These are phyloP conservation scores for Montifringilla adamsi DNA, from an alignment of 2,113 vertebrate genomes.

Conservation along the genomic window DNA sequence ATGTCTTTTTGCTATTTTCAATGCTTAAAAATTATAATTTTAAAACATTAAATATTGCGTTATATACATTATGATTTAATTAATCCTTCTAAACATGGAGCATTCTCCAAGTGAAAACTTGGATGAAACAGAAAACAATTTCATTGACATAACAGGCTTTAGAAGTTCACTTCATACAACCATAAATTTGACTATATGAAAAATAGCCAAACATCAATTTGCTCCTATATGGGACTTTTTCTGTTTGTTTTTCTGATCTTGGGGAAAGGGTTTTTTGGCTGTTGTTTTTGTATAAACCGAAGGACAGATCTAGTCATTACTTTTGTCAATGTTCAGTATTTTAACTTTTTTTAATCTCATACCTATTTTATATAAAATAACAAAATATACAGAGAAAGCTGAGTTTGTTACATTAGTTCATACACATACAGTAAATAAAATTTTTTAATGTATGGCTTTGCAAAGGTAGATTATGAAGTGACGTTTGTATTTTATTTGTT, in stretches of 20 bases:
- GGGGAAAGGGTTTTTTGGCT: constrained; percentile 19
- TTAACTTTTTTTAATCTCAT: constrained; percentile 77
- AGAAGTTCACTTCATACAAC: constrained; percentile 71
- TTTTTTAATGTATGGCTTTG: constrained; percentile 92
- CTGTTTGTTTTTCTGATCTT: neutral
- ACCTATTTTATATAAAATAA: constrained; percentile 89
- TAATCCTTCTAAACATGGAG: constrained; percentile 70
- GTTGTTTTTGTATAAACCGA: constrained; percentile 62
- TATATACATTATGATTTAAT: constrained; percentile 78
- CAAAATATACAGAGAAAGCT: constrained; percentile 91
- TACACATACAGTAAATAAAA: constrained; percentile 84
- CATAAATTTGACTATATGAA: constrained; percentile 74
- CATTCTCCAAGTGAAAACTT: constrained; percentile 66
- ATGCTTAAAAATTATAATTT: constrained; percentile 83
- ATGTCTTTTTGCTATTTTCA: constrained; percentile 78
- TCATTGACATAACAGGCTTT: constrained; percentile 66
- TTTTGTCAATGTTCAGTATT: constrained; percentile 66
- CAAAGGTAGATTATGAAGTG: constrained; percentile 89
- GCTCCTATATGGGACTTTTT: constrained; percentile 40
- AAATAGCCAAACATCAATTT: constrained; percentile 75
- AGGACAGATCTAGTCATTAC: constrained; percentile 65
- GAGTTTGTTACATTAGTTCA: constrained; percentile 86
- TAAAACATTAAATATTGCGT: constrained; percentile 80
- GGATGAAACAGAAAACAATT: constrained; percentile 69
- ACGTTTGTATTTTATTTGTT: constrained; percentile 82